Evolutionary conservation across 2,113 vertebrate genomes (phyloP).

Genomic region (Nesoenas mayeri): DNA sequence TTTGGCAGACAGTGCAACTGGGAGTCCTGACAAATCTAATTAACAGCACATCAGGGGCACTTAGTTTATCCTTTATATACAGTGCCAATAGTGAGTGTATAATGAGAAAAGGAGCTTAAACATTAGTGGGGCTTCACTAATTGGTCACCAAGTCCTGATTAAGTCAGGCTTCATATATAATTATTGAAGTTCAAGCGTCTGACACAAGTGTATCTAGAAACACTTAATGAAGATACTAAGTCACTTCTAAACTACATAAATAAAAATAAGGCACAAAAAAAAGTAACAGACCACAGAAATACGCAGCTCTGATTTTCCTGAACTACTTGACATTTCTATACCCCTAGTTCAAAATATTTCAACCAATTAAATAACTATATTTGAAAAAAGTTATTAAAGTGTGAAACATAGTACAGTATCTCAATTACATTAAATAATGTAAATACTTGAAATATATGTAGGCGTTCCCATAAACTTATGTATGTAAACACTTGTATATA

Average conservation of each 20-base stretch:
- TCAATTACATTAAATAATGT: not conserved
- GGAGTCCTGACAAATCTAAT: conserved; percentile 74
- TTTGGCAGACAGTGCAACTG: conserved; percentile 65
- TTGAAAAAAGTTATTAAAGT: not conserved
- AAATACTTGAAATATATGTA: not conserved
- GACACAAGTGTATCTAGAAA: conserved; percentile 6
- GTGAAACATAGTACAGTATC: not conserved
- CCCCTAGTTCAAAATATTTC: not conserved
- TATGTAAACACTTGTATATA: not conserved
- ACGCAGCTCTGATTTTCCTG: not conserved
- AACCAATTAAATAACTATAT: not conserved
- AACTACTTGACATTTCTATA: not conserved
- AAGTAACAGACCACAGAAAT: not conserved
- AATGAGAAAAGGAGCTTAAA: conserved; percentile 64
- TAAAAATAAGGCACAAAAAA: not conserved
- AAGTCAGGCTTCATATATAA: conserved; percentile 31
- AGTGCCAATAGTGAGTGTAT: conserved; percentile 25
- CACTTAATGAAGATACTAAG: not conserved
- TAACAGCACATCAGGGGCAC: conserved; percentile 68
- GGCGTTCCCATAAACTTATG: not conserved
- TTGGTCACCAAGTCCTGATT: conserved; percentile 52
- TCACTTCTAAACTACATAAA: not conserved
- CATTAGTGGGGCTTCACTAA: conserved; percentile 56
- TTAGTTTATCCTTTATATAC: conserved; percentile 53
- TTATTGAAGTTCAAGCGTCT: conserved; percentile 13